Percentiles rank a stretch among this genome's conserved stretches.
These are phyloP conservation scores for Cnemophilus loriae DNA, from an alignment of 2,113 vertebrate genomes.

Conservation along the genomic window DNA sequence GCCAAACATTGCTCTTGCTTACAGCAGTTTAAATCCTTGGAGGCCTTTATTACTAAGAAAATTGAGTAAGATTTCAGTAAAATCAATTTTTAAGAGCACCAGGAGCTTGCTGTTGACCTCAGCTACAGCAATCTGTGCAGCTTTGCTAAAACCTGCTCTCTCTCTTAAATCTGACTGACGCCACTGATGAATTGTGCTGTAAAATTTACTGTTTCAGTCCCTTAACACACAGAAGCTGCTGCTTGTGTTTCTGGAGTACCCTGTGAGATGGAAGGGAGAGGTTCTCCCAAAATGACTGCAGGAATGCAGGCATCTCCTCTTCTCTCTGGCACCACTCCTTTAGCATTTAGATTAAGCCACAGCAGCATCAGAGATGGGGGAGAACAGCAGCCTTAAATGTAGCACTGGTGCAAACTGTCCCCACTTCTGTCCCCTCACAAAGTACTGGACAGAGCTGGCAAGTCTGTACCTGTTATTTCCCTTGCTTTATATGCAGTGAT, in stretches of 20 bases:
- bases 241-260: conserved; percentile 34
- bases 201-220: conserved; percentile 54
- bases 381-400: neutral
- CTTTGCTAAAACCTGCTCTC: conserved; percentile 61
- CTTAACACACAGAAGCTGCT: neutral
- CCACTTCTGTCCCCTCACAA: neutral
- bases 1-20: conserved; percentile 39
- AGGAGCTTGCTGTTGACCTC: conserved; percentile 66
- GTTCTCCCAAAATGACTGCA: neutral
- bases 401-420: neutral
- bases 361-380: neutral
- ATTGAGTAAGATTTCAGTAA: conserved; percentile 72
- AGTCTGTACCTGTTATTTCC: neutral
- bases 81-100: conserved; percentile 74
- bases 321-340: neutral
- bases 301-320: neutral
- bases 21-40: conserved; percentile 50
- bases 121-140: conserved; percentile 62
- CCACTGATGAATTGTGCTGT: conserved; percentile 60
- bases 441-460: neutral
- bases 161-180: conserved; percentile 60
- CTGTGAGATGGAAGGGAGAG: neutral
- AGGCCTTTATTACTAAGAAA: conserved; percentile 65
- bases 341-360: neutral
- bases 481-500: neutral